Conservation (phyloP, 2,888 invertebrate genomes). For the Drosophila stalkeri region DNA sequence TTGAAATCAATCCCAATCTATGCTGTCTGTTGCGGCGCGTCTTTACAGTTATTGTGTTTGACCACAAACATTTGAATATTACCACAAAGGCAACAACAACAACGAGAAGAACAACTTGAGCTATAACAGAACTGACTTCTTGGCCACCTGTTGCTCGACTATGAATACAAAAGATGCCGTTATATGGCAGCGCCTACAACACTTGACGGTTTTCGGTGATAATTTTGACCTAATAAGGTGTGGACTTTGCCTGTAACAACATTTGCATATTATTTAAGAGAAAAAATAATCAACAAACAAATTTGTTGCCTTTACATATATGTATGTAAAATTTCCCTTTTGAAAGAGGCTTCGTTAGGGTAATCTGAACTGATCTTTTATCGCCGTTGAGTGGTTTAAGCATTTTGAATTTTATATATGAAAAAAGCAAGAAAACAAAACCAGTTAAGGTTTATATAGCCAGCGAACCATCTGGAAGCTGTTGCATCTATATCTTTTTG, state of each 20-base stretch:
- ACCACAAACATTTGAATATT: slow-evolving; percentile 68
- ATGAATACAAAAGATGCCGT: slow-evolving; percentile 54
- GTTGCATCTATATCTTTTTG: slow-evolving; percentile 19
- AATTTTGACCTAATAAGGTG: slow-evolving; percentile 8
- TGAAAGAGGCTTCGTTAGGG: slow-evolving; percentile 6
- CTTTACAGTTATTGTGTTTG: slow-evolving; percentile 69
- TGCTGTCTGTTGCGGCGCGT: slow-evolving; percentile 28
- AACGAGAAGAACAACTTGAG: slow-evolving; percentile 1
- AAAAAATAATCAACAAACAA: background rate
- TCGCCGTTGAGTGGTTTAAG: slow-evolving; percentile 1
- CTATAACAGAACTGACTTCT: slow-evolving; percentile 28
- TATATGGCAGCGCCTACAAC: slow-evolving; percentile 35
- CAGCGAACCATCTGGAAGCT: slow-evolving; percentile 46
- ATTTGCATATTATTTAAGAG: slow-evolving; percentile 17
- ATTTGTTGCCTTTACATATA: background rate
- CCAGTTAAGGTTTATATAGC: slow-evolving; percentile 20
- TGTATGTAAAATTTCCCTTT: slow-evolving; percentile 3
- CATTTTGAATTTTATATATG: slow-evolving; percentile 8
- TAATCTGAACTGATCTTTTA: slow-evolving; percentile 5
- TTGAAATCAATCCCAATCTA: slow-evolving; percentile 36
- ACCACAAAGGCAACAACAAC: slow-evolving; percentile 19
- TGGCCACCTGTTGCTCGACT: slow-evolving; percentile 57
- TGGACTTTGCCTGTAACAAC: background rate
- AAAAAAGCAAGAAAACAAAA: slow-evolving; percentile 13
- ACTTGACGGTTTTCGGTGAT: slow-evolving; percentile 51